Percentiles rank a stretch among this genome's conserved stretches.
Evolutionary conservation across 2,113 vertebrate genomes (phyloP).

Genomic region (Notechis scutatus): DNA sequence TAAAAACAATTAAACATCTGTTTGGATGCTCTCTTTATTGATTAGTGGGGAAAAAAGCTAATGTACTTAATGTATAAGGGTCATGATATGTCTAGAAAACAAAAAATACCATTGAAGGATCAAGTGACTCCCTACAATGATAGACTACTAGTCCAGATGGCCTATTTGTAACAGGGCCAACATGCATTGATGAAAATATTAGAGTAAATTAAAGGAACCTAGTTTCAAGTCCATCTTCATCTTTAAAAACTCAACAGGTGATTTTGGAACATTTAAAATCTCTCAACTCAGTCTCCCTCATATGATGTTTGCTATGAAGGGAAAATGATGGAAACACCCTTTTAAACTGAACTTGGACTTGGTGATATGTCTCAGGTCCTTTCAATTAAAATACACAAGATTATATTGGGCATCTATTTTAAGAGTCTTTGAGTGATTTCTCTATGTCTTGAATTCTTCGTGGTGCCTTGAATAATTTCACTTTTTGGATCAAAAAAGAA

Average conservation of each 20-base stretch:
- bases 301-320: not conserved
- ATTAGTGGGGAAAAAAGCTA: not conserved
- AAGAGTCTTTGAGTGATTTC: not conserved
- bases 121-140: not conserved
- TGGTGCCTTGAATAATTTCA: too few species aligned
- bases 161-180: not conserved
- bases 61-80: not conserved
- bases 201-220: not conserved
- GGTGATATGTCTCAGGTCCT: not conserved
- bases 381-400: not conserved
- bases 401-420: not conserved
- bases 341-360: not conserved
- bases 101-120: not conserved
- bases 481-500: too few species aligned
- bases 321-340: not conserved
- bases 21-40: conserved; percentile 7
- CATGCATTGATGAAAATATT: not conserved
- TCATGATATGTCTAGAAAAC: not conserved
- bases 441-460: too few species aligned
- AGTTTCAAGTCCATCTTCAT: not conserved
- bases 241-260: not conserved
- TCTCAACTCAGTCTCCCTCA: not conserved
- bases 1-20: not conserved
- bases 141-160: not conserved
- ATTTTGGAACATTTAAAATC: not conserved